Conservation (phyloP, 2,888 invertebrate species). For the Drosophila subsilvestris region DNA sequence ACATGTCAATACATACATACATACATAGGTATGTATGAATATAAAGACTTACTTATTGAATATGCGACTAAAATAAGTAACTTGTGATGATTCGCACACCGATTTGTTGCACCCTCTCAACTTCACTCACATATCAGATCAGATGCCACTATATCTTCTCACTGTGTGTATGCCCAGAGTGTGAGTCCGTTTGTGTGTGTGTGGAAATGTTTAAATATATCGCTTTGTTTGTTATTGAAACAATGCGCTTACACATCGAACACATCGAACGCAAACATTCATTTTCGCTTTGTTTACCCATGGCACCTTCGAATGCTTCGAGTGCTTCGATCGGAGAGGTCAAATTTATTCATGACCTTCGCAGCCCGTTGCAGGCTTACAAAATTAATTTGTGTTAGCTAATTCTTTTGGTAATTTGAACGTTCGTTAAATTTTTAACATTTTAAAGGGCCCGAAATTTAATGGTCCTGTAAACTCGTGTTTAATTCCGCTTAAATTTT, state of each 20-base stretch:
- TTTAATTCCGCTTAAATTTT: too few species aligned
- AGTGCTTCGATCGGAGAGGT: constrained; percentile 15
- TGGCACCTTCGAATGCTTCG: constrained; percentile 36
- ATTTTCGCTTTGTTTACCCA: constrained; percentile 16
- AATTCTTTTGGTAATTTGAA: not conserved
- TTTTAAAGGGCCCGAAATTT: too few species aligned
- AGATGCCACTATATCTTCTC: not conserved
- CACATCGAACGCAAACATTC: constrained; percentile 21
- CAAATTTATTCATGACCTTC: constrained; percentile 41
- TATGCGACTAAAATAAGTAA: too few species aligned
- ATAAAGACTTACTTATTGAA: too few species aligned
- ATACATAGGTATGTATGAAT: not conserved
- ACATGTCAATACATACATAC: not conserved
- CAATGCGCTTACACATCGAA: constrained; percentile 36
- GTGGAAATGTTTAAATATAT: constrained; percentile 47
- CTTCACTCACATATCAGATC: constrained; percentile 24
- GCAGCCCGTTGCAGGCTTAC: not conserved
- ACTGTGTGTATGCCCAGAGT: not conserved
- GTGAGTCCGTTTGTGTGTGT: not conserved
- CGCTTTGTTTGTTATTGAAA: constrained; percentile 45
- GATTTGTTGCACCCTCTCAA: constrained; percentile 49
- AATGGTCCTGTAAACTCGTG: too few species aligned
- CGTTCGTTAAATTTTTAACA: too few species aligned
- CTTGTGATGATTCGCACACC: too few species aligned
- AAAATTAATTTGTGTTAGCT: constrained; percentile 13